Percentiles rank a stretch among this genome's conserved stretches.
phyloP scores from a whole-genome alignment of 2,113 vertebrate genomes.

The Rhabdornis inornatus region DNA sequence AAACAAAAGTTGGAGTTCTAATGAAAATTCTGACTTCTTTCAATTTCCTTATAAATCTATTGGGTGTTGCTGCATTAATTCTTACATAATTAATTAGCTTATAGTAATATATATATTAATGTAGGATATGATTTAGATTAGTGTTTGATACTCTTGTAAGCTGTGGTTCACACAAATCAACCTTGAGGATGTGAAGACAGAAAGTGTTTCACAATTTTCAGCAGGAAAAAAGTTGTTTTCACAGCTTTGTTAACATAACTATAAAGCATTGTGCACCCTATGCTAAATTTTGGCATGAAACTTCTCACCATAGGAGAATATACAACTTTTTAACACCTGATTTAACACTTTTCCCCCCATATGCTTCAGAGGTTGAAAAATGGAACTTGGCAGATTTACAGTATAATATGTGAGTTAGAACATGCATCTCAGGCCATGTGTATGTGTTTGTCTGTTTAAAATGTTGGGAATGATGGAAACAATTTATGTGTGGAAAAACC shows the following conservation, averaged over 20 bases:
- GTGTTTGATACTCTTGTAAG: background rate
- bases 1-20: background rate
- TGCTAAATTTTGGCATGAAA: background rate
- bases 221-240: background rate
- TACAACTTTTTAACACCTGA: background rate
- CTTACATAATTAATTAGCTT: background rate
- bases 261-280: background rate
- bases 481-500: background rate
- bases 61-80: background rate
- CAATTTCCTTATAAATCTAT: background rate
- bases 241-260: background rate
- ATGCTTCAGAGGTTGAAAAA: background rate
- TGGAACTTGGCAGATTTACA: background rate
- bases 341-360: accelerated
- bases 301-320: background rate
- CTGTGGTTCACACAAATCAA: background rate
- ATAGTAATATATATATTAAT: background rate
- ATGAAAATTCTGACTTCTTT: background rate
- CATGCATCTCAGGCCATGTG: background rate
- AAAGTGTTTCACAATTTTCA: background rate
- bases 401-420: background rate
- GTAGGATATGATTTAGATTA: background rate
- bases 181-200: background rate
- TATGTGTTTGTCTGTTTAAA: background rate
- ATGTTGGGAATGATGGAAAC: background rate